These are phyloP conservation scores for Rhinoraja longicauda DNA, from an alignment of 2,797 vertebrate genomes.

Conservation along the genomic window DNA sequence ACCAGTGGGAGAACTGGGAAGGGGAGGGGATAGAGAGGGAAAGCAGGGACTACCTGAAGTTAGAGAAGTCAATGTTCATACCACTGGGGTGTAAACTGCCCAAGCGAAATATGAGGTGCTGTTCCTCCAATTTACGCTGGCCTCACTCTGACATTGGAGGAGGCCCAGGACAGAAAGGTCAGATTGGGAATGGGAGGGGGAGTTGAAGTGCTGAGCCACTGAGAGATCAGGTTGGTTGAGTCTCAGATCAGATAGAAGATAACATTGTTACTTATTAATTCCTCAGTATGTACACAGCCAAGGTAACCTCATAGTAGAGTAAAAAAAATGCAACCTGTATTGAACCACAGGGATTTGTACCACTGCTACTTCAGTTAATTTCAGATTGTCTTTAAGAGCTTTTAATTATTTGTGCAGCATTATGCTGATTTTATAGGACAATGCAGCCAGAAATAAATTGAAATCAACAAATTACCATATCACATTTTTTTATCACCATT, in stretches of 20 bases:
- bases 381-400: neutral
- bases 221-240: too few relatives aligned
- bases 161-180: too few relatives aligned
- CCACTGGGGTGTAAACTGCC: too few relatives aligned
- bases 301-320: neutral
- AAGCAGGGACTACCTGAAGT: too few relatives aligned
- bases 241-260: slow-evolving; percentile 3
- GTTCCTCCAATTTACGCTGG: too few relatives aligned
- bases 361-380: neutral
- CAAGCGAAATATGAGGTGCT: too few relatives aligned
- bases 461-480: neutral
- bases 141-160: too few relatives aligned
- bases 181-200: too few relatives aligned
- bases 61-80: too few relatives aligned
- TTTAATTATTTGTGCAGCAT: neutral
- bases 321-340: neutral
- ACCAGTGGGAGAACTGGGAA: too few relatives aligned
- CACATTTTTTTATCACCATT: neutral
- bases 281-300: neutral
- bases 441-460: neutral
- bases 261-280: neutral
- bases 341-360: neutral
- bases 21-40: too few relatives aligned
- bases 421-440: neutral
- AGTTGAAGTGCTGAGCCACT: too few relatives aligned